Base-by-base conservation (phyloP, 2,113 vertebrate genomes). In the Sylvilagus bachmani region DNA sequence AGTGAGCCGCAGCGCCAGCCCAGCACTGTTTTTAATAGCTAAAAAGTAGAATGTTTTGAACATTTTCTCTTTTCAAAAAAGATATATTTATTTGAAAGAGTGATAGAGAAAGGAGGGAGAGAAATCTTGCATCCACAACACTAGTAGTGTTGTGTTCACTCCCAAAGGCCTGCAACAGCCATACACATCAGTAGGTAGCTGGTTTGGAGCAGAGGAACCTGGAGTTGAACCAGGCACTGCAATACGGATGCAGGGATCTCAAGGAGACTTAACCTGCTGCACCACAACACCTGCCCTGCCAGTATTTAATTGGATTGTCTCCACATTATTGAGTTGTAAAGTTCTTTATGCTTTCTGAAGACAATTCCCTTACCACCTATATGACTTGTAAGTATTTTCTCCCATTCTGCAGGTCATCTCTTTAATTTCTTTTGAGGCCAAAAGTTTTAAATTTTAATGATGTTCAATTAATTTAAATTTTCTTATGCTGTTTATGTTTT, bases 221-320 rank as follows among this genome's bases (percentile, higher is more conserved):
- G 44, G 44, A 44, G 44, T 44, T 44, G 44, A 44, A 44, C 44
- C 44, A 44, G 44, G 44, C 44, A 44, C 44, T 44, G 44, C 7
- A 6, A 44, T 44, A 44, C 38, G 6, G 44, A 44, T 44, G 44
- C 44, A 9, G 44, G 44, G 44, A 44, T 6, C 38, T 44, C 44
- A 44, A 44, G 44, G 44, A 44, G 44, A 44, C 44, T 44, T 44
- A 44, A 44, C 44, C 44, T 44, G 44, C 44, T 44, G 44, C 7
- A 44, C 44, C 44, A 44, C 44, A 44, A 44, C 44, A 44, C 44
- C 44, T 44, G 44, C 44, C 44, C 44, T 44, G 44, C 53, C 71
- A 10, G 0, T 77, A 66, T 75, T 95, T 79, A 94, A 61, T 31
- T 79, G 77, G 4, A 29, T 36, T 96, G 27, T 86, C 44, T 92